A percentile compares a stretch with the other conserved stretches of the same genome.
Evolutionary conservation across 2,888 invertebrate species (phyloP).

Genomic region (Morinoia aosen): DNA sequence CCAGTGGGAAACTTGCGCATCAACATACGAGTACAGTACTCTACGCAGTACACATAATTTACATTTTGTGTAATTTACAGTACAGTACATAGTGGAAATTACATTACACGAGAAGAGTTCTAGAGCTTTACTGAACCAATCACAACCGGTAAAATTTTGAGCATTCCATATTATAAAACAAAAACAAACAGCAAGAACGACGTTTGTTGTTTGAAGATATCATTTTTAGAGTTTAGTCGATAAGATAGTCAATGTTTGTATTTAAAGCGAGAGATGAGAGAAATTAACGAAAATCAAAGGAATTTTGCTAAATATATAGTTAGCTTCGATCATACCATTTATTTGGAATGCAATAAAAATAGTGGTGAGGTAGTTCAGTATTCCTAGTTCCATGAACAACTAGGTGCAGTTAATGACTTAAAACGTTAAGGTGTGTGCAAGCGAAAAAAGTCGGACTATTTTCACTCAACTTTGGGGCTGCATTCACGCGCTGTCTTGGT

Average conservation of each 20-base stretch:
- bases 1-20: too few species aligned
- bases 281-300: neutral
- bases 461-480: neutral
- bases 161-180: neutral
- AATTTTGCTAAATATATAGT: neutral
- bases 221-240: neutral
- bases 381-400: neutral
- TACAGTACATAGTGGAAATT: too few species aligned
- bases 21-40: too few species aligned
- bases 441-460: neutral
- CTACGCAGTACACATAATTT: too few species aligned
- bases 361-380: neutral
- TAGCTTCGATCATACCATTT: neutral
- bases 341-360: neutral
- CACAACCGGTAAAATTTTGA: neutral
- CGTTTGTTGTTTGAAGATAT: neutral
- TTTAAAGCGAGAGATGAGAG: neutral
- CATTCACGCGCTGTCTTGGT: too few species aligned
- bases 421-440: neutral
- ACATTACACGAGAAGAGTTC: too few species aligned
- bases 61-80: too few species aligned
- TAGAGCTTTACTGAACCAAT: neutral
- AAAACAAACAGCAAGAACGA: neutral
- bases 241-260: neutral
- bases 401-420: neutral